Evolutionary conservation across 2,888 invertebrate species (phyloP), one percentile per base, ranked within the genome.

Genomic region (Brachypalpus laphriformis): DNA sequence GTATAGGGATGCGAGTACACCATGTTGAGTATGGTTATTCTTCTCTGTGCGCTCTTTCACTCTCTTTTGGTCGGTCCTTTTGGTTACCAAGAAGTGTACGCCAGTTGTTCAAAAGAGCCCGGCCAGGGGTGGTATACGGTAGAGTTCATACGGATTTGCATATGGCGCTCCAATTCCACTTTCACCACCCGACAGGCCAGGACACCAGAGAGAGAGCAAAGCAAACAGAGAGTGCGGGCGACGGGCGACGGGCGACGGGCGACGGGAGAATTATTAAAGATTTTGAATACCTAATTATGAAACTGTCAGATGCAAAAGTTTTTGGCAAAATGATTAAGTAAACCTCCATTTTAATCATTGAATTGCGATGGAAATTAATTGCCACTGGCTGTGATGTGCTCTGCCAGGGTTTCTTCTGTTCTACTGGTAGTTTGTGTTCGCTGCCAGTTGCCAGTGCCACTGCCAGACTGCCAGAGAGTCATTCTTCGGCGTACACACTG

Each of bases 271-370:
- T 91, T 91, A 91, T 91, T 91, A 91, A 91, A 91, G 90, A 91
- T 91, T 91, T 91, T 91, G 92, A 91, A 91, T 91, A 91, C 91
- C 91, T 92, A 92, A 92, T 92, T 92, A 92, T 92, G 91, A 92
- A 92, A 90, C 92, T 92, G 92, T 92, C 92, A 92, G 90, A 88
- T 89, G 90, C 92, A 92, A 92, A 90, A 90, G 88, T 89, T 90
- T 91, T 91, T 89, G 85, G 75, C 85, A 85, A 85, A 85, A 85
- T 85, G 85, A 85, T 85, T 85, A 85, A 85, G 81, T 85, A 85
- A 85, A 85, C 85, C 85, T 85, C 85, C 85, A 81, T 85, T 85
- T 85, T 85, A 85, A 85, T 85, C 85, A 85, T 85, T 85, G 85
- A 85, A 85, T 85, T 85, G 85, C 85, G 85, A 85, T 85, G 85